A percentile compares a stretch with the other conserved stretches of the same genome.
These are phyloP conservation scores for Gibbula magus DNA, from an alignment of 2,888 invertebrate species.

Conservation along the genomic window DNA sequence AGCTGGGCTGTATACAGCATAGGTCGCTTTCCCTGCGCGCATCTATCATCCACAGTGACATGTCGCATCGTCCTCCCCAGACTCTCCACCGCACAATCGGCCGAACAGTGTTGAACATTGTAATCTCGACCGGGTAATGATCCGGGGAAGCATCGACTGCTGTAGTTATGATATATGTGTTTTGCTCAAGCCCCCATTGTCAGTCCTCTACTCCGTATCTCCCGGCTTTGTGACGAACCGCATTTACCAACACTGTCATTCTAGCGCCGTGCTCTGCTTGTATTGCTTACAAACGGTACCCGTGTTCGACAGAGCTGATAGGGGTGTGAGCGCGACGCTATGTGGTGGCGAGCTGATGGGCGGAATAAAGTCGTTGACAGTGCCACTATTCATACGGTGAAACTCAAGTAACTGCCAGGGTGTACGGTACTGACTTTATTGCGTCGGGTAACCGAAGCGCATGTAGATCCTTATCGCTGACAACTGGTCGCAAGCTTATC, in stretches of 20 bases:
- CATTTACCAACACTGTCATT: not conserved
- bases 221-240: not conserved
- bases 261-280: no score
- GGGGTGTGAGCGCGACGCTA: no score
- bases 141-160: not conserved
- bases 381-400: not conserved
- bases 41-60: not conserved
- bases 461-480: no score
- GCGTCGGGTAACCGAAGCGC: no score
- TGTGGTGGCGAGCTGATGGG: not conserved
- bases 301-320: no score
- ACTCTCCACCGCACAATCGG: not conserved
- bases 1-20: not conserved
- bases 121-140: not conserved
- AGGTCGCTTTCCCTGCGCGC: not conserved
- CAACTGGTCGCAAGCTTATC: no score
- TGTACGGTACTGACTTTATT: not conserved
- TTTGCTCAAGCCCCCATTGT: not conserved
- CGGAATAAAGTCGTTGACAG: conserved; percentile 14
- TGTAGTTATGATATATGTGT: conserved; percentile 17
- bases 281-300: no score
- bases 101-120: not conserved
- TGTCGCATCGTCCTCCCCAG: not conserved
- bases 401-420: not conserved
- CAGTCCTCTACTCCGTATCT: not conserved